phyloP scores from a whole-genome alignment of 92 coral and sea anemone genomes.

The Pocillopora meandrina region DNA sequence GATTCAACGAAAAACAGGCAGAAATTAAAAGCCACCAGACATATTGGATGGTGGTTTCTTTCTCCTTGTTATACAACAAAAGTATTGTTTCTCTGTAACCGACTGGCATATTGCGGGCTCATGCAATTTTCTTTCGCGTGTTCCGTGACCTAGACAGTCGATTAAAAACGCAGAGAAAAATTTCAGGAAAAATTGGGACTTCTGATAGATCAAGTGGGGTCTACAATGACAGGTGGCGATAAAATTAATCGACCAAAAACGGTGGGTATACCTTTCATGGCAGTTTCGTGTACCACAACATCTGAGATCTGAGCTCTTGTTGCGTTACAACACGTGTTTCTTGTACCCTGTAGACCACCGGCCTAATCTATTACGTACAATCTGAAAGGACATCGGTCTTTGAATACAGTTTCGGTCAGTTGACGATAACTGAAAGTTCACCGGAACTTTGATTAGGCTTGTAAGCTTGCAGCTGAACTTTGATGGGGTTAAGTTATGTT shows the following conservation, averaged over 20 bases:
- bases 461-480: background rate
- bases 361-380: no score
- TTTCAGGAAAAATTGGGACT: background rate
- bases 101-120: conserved; percentile 30
- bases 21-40: background rate
- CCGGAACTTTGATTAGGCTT: no score
- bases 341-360: no score
- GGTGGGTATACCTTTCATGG: conserved; percentile 38
- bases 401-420: no score
- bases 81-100: background rate
- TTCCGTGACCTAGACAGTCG: background rate
- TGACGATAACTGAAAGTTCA: no score
- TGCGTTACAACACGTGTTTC: background rate
- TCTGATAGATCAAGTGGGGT: background rate
- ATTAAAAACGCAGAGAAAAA: no score
- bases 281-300: background rate
- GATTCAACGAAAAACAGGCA: background rate
- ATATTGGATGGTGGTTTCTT: no score
- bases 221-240: conserved; percentile 77
- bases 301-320: background rate
- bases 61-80: background rate
- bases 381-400: no score
- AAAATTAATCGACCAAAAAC: conserved; percentile 75
- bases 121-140: background rate
- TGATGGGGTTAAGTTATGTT: background rate